Evolutionary conservation across 2,888 invertebrate genomes (phyloP).

Genomic region (Hartigia nigra): DNA sequence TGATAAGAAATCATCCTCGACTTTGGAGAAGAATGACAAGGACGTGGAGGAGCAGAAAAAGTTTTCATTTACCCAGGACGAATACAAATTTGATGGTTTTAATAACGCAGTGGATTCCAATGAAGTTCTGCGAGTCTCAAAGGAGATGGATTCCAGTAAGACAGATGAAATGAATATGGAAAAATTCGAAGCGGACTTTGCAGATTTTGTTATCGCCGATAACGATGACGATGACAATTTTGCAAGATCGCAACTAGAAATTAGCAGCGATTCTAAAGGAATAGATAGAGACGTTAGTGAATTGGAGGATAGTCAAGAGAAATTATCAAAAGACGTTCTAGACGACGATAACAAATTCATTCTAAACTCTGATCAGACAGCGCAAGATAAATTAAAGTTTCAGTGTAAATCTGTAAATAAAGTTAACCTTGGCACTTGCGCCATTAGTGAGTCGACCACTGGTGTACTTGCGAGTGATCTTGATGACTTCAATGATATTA

Average conservation of each 20-base stretch:
- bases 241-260: neutral
- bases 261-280: neutral
- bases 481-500: neutral
- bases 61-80: slow-evolving; percentile 14
- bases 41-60: neutral
- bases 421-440: neutral
- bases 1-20: neutral
- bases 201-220: slow-evolving; percentile 26
- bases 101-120: slow-evolving; percentile 7
- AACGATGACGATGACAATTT: slow-evolving; percentile 29
- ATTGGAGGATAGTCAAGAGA: neutral
- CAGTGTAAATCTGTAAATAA: slow-evolving; percentile 4
- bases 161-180: slow-evolving; percentile 28
- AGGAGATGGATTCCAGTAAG: slow-evolving; percentile 10
- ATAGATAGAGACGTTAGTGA: neutral
- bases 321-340: neutral
- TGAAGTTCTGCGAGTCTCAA: slow-evolving; percentile 4
- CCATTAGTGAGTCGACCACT: neutral
- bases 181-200: slow-evolving; percentile 29
- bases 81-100: slow-evolving; percentile 4
- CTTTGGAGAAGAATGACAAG: slow-evolving; percentile 4
- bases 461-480: neutral
- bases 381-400: neutral
- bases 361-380: neutral
- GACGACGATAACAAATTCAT: neutral